These are phyloP conservation scores for Eudyptes chrysolophus DNA, from an alignment of 2,113 vertebrate species.

Conservation along the genomic window DNA sequence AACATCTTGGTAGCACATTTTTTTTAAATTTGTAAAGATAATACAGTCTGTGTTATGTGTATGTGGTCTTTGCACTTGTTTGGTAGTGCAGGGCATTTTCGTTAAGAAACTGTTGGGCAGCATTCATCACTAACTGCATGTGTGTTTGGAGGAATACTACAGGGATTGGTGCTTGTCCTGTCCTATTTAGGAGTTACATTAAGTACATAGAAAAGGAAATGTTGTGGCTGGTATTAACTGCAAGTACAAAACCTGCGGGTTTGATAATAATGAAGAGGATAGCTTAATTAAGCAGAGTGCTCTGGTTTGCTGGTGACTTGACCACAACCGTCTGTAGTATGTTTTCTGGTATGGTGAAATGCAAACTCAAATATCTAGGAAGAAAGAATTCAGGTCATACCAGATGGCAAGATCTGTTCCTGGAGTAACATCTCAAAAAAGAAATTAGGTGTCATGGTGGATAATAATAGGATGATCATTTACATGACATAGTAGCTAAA, in stretches of 20 bases:
- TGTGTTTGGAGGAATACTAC: not conserved
- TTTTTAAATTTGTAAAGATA: not conserved
- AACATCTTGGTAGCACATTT: not conserved
- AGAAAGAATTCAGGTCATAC: not conserved
- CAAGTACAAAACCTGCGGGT: not conserved
- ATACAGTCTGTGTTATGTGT: not conserved
- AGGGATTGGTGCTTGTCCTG: not conserved
- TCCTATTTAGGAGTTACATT: not conserved
- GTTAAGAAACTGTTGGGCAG: not conserved
- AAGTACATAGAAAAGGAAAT: not conserved
- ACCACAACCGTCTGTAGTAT: not conserved
- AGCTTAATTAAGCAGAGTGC: not conserved
- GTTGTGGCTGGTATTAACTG: not conserved
- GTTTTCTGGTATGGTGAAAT: not conserved
- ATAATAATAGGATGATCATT: not conserved
- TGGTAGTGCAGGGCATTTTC: not conserved
- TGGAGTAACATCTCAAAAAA: not conserved
- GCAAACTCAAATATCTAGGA: not conserved
- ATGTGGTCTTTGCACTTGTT: not conserved
- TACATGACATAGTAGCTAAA: not conserved
- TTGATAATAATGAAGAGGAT: not conserved
- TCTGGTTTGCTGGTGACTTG: not conserved
- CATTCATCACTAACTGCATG: not conserved
- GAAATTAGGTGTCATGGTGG: not conserved
- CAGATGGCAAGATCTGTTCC: not conserved